phyloP scores from a whole-genome alignment of 1,140 invertebrate genomes.

The Stegodyphus mimosarum region DNA sequence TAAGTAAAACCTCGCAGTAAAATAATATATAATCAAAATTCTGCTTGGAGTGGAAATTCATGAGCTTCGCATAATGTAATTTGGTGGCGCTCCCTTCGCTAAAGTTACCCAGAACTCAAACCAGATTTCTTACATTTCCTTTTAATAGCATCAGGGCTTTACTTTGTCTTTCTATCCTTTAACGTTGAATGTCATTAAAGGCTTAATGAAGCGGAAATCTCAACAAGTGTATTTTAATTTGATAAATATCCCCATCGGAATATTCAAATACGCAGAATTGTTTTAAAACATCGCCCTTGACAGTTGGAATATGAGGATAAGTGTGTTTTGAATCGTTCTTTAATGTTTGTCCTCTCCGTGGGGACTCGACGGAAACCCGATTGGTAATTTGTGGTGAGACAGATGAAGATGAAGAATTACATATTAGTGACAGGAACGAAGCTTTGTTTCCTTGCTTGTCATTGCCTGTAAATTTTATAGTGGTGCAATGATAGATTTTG shows the following conservation, averaged over 20 bases:
- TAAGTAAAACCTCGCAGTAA: too few species aligned
- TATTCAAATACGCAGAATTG: slow-evolving; percentile 29
- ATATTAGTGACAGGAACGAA: too few species aligned
- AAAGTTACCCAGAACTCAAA: neutral
- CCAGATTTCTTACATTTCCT: slow-evolving; percentile 14
- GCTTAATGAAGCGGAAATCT: slow-evolving; percentile 46
- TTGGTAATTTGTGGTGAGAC: too few species aligned
- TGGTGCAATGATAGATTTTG: too few species aligned
- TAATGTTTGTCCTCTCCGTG: neutral
- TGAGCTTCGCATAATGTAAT: neutral
- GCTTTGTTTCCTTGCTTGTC: too few species aligned
- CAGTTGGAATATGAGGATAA: slow-evolving; percentile 36
- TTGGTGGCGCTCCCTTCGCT: neutral
- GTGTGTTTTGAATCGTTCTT: slow-evolving; percentile 10
- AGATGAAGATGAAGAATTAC: too few species aligned
- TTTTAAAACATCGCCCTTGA: slow-evolving; percentile 38
- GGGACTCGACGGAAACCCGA: too few species aligned
- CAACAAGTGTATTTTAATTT: slow-evolving; percentile 56
- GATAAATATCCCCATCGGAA: slow-evolving; percentile 33
- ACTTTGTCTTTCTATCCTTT: slow-evolving; percentile 2
- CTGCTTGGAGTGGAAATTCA: too few species aligned
- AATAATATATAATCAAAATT: too few species aligned
- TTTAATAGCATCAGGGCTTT: neutral
- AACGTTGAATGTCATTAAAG: slow-evolving; percentile 34
- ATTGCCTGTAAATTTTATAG: too few species aligned